Evolutionary conservation across 2,888 invertebrate species (phyloP).

Genomic region (Periphyllus acericola): DNA sequence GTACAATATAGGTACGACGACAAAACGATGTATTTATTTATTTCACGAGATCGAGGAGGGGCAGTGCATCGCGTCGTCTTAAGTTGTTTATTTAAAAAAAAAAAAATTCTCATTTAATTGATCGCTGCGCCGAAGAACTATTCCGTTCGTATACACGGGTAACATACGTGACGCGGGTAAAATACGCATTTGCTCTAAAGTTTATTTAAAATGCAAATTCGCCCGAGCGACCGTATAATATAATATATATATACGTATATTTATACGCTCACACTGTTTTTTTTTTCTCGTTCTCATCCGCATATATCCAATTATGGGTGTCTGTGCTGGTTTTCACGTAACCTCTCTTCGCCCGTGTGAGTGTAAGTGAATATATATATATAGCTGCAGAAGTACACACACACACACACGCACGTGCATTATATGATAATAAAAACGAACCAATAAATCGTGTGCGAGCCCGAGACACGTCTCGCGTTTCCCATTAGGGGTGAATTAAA

Average conservation of each 20-base stretch:
- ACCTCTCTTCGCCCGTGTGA: background rate
- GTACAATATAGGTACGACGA: too few species aligned
- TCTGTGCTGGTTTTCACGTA: slow-evolving; percentile 40
- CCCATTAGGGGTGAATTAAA: slow-evolving; percentile 58
- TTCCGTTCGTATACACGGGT: background rate
- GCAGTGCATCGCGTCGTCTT: too few species aligned
- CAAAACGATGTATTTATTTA: background rate
- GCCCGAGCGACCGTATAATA: slow-evolving; percentile 1
- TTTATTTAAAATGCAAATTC: slow-evolving; percentile 61
- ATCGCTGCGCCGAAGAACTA: background rate
- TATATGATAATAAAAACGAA: slow-evolving; percentile 52
- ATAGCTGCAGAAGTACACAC: too few species aligned
- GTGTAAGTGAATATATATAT: background rate
- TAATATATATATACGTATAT: background rate
- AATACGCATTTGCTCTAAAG: slow-evolving; percentile 13
- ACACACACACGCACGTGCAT: background rate
- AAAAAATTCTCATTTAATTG: too few species aligned
- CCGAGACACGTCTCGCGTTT: slow-evolving; percentile 39
- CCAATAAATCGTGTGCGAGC: slow-evolving; percentile 54
- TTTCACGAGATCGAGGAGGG: too few species aligned
- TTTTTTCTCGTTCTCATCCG: background rate
- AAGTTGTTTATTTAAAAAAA: background rate
- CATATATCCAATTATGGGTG: slow-evolving; percentile 54
- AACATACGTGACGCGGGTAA: background rate
- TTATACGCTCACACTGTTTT: slow-evolving; percentile 9